A percentile compares a stretch with the other conserved stretches of the same genome.
Conservation (phyloP, 2,888 invertebrate species). For the Lasioglossum vierecki region DNA sequence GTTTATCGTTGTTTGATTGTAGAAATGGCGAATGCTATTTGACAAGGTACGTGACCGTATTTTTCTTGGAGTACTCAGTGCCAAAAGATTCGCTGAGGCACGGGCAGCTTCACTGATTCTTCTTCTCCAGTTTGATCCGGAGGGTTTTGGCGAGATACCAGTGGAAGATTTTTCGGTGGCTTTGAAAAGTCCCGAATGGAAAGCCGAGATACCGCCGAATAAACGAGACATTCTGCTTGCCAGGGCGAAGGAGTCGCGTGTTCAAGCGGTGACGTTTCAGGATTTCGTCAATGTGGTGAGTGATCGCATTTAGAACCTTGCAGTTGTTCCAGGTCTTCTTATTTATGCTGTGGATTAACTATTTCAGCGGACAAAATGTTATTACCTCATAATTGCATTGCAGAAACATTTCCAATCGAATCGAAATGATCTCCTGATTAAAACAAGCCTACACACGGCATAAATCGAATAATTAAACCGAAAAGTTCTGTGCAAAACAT, state of each 20-base stretch:
- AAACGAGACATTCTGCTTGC: slow-evolving; percentile 88
- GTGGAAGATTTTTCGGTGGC: slow-evolving; percentile 93
- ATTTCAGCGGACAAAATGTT: too few species aligned
- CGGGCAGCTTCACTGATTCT: slow-evolving; percentile 63
- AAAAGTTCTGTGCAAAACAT: background rate
- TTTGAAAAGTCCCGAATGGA: slow-evolving; percentile 91
- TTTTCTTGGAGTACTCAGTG: background rate
- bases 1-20: slow-evolving; percentile 82
- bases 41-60: slow-evolving; percentile 87
- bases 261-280: slow-evolving; percentile 94
- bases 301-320: slow-evolving; percentile 71
- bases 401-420: background rate
- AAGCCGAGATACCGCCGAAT: slow-evolving; percentile 89
- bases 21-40: slow-evolving; percentile 96
- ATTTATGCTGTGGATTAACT: background rate
- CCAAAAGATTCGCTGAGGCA: slow-evolving; percentile 13
- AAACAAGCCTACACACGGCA: background rate
- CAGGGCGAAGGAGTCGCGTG: slow-evolving; percentile 77
- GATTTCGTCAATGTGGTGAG: slow-evolving; percentile 98
- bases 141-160: slow-evolving; percentile 96
- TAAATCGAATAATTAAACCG: background rate
- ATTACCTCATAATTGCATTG: background rate
- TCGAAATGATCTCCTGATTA: too few species aligned
- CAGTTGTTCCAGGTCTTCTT: background rate
- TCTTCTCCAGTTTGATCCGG: slow-evolving; percentile 93